Percentiles rank a stretch among this genome's conserved stretches.
Evolutionary conservation across 2,797 vertebrate genomes (phyloP).

Genomic region (Acanthurus lineatus): DNA sequence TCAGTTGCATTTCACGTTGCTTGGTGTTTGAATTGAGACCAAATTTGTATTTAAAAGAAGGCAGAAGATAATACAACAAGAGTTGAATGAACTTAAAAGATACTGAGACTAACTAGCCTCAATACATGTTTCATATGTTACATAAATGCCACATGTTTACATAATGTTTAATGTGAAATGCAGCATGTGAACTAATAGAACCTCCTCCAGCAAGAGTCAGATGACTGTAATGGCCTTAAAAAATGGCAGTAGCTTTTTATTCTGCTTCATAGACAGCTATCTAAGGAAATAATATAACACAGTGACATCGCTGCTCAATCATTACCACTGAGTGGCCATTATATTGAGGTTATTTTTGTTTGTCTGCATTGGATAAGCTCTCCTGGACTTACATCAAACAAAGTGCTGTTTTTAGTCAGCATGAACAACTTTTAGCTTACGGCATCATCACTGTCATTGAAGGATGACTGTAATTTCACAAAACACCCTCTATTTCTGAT

Average conservation of each 20-base stretch:
- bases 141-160: background rate
- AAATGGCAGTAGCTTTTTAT: background rate
- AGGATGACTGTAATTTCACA: constrained; percentile 43
- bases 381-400: constrained; percentile 36
- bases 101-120: background rate
- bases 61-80: background rate
- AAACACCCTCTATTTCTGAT: constrained; percentile 28
- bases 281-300: background rate
- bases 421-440: constrained; percentile 34
- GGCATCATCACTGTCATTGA: constrained; percentile 47
- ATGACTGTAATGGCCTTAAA: background rate
- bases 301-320: background rate
- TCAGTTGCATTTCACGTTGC: background rate
- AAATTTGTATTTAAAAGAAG: background rate
- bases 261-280: background rate
- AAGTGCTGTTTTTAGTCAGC: constrained; percentile 26
- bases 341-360: constrained; percentile 1
- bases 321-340: background rate
- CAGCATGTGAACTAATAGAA: background rate
- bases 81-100: background rate
- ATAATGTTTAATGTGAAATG: background rate
- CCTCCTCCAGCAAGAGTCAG: background rate
- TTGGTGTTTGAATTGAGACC: background rate
- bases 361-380: constrained; percentile 7
- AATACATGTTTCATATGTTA: background rate